Evolutionary conservation across 2,797 vertebrate genomes (phyloP), one percentile per base, ranked within the genome.

Genomic region (Sebastolobus alascanus): DNA sequence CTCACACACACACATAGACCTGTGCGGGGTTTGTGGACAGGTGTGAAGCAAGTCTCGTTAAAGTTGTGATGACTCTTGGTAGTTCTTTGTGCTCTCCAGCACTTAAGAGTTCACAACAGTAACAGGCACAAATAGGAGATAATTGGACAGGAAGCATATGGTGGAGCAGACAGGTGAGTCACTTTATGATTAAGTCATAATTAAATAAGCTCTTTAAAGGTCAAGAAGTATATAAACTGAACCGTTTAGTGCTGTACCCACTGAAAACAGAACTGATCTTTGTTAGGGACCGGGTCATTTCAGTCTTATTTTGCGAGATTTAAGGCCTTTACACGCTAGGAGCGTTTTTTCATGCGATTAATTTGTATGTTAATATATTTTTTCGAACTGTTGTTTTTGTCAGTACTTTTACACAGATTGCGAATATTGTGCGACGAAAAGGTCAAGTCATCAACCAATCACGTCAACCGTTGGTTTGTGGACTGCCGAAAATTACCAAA

Each of bases 141-240:
- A 92, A 94, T 92, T 94, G 86, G 92, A 91, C 71, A 73, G 84
- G 78, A 91, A 89, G 85, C 93, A 94, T 90, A 93, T 93, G 94
- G 92, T 79, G 4, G 64, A 68, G 75, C 56, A 86, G 88, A 83
- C 83, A 90, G 77, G 76, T 79, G 83, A 91, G 64, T 86, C 80
- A 73, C 46, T 84, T 77, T 22, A 82, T 85, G 90, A 91, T 88
- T 89, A 87, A 93, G 92, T 87, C 91, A 35, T 68, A 35, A 63
- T 61, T 52, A 73, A 63, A 63, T 13, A 71, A 78, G 68, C 66
- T 68, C 37, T 59, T 67, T 50, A 22, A 55, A 66, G 46, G 67
- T 82, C 66, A 70, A 12, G 22, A 65, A 29, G 27, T 16, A 43
- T 31, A 37, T 35, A 35, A 59, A 73, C 27, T 33, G 4, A 73